Base-by-base conservation (phyloP, 2,113 vertebrate species). In the Mola mola region DNA sequence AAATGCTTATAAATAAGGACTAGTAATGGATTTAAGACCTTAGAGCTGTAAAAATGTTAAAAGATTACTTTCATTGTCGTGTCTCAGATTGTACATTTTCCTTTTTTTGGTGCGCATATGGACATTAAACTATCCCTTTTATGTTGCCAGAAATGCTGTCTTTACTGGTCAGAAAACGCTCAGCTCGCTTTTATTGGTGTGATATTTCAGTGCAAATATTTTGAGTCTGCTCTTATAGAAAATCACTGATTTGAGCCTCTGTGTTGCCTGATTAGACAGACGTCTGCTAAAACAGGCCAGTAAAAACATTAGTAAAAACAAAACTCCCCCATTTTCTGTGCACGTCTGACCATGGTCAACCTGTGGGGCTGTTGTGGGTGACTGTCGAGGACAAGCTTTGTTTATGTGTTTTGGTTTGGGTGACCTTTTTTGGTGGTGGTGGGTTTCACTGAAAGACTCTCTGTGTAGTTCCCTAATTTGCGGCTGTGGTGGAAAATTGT, bases 401-500 rank as follows among this genome's bases (percentile, higher is more conserved):
- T 85, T 88, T 85, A 34, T 79, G 68, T 83, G 31, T 74, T 70
- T 71, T 61, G 58, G 67, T 87, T 68, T 6, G 49, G 63, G 76
- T 59, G 67, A 78, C 68, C 74, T 64, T 62, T n/a, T n/a, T n/a
- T n/a, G n/a, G n/a, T n/a, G n/a, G n/a, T 75, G 77, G 78, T 72
- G 72, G 72, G 64, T 64, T 83, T 73, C 47, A 20, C 56, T 85
- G 67, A 89, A 87, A 86, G 85, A 68, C 63, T 62, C 67, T 78
- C 70, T 81, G 59, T 88, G 82, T 67, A 49, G 48, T 66, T 59
- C 53, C 66, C 68, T 81, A 83, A 79, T 87, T 81, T 82, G 77
- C 3, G 75, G 69, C 78, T 40, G 68, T 15, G 57, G 72, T 88
- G 87, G 89, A 91, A 91, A 89, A 81, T 81, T 87, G 79, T 85